phyloP scores from a whole-genome alignment of 2,888 invertebrate genomes.

The Cheilosia vulpina region DNA sequence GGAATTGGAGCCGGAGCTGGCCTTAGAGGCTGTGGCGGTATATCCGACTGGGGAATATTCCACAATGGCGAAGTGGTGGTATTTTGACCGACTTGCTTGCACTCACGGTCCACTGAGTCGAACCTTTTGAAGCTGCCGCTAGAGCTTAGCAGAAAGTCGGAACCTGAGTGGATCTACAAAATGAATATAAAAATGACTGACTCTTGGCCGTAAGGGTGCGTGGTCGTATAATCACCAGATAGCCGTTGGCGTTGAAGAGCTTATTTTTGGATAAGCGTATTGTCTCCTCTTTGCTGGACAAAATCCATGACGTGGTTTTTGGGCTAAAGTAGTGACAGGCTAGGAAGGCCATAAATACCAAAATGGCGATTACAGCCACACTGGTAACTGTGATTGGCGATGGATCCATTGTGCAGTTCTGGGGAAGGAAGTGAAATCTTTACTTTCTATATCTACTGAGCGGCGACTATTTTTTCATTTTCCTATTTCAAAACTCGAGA shows the following conservation, averaged over 20 bases:
- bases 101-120: constrained; percentile 86
- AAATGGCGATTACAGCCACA: constrained; percentile 80
- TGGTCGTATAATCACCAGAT: constrained; percentile 85
- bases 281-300: constrained; percentile 83
- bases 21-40: constrained; percentile 88
- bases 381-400: constrained; percentile 80
- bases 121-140: constrained; percentile 88
- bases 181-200: not conserved
- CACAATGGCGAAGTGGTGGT: constrained; percentile 82
- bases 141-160: constrained; percentile 86
- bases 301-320: constrained; percentile 82
- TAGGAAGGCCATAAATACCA: constrained; percentile 80
- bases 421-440: not conserved
- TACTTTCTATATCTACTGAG: not conserved
- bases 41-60: constrained; percentile 83
- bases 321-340: constrained; percentile 82
- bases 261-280: constrained; percentile 83
- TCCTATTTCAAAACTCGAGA: no score
- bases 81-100: constrained; percentile 84
- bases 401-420: constrained; percentile 78
- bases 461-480: no score
- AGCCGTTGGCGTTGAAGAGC: constrained; percentile 87
- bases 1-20: constrained; percentile 85
- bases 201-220: no score
- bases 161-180: constrained; percentile 86